These are phyloP conservation scores for Tokudaia muenninki DNA, from an alignment of 2,797 vertebrate genomes.

Conservation along the genomic window DNA sequence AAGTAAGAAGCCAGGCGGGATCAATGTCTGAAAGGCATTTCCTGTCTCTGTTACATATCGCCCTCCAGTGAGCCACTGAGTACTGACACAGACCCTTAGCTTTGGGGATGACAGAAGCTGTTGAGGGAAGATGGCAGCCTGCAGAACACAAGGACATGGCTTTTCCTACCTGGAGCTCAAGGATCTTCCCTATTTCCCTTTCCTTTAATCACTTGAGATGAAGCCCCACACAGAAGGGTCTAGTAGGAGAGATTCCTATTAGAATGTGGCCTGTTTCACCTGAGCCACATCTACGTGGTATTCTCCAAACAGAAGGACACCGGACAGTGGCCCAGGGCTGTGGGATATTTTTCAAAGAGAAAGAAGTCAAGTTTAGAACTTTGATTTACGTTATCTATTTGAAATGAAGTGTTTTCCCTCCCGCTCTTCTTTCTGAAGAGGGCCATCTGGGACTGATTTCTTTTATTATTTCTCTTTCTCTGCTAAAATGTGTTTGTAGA, in stretches of 20 bases:
- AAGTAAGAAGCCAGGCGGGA: neutral
- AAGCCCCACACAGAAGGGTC: slow-evolving; percentile 64
- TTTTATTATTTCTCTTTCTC: slow-evolving; percentile 84
- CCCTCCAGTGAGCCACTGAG: neutral
- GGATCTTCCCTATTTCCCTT: slow-evolving; percentile 66
- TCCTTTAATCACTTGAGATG: slow-evolving; percentile 63
- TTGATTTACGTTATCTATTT: slow-evolving; percentile 84
- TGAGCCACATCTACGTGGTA: neutral
- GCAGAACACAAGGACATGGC: neutral
- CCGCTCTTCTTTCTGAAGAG: slow-evolving; percentile 82
- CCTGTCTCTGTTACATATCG: neutral
- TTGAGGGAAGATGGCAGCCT: neutral
- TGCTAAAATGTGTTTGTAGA: slow-evolving; percentile 43
- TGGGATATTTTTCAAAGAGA: slow-evolving; percentile 52
- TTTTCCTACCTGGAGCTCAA: neutral
- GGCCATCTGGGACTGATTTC: slow-evolving; percentile 85
- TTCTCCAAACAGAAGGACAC: neutral
- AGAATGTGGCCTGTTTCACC: neutral
- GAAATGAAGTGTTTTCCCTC: slow-evolving; percentile 80
- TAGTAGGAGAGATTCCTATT: slow-evolving; percentile 70
- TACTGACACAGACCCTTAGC: neutral
- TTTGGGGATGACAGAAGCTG: neutral
- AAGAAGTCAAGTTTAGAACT: slow-evolving; percentile 50
- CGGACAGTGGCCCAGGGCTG: slow-evolving; percentile 68
- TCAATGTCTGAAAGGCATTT: neutral